Evolutionary conservation across 2,888 invertebrate genomes (phyloP), one percentile per base, ranked within the genome.

Genomic region (Dimorphilus gyrociliatus): DNA sequence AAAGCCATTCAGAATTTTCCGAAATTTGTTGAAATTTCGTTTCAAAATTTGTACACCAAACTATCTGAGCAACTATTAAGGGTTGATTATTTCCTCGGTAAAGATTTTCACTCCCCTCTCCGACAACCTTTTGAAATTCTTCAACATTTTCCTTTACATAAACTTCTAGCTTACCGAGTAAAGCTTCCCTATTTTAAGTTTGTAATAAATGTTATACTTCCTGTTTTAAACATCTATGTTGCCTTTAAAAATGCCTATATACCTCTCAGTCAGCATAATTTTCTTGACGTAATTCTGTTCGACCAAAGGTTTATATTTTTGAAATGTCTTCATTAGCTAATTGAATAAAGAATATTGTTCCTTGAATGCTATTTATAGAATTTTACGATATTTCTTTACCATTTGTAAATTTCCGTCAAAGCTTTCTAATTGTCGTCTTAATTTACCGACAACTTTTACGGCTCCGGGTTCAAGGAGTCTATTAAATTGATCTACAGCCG

Each of bases 301-400:
- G 34, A 92, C 76, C 8, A 94, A 65, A 14, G 81, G 78, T 38
- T 79, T 75, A 63, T 88, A 92, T 41, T 81, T 73, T 42, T 78
- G 77, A 56, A 90, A 86, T 51, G 90, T 86, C 50, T 81, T 75
- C 30, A 86, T 65, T 43, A 84, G 70, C 77, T 81, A 58, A 29
- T 69, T 66, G 19, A n/a, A n/a, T n/a, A n/a, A n/a, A n/a, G n/a
- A n/a, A n/a, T n/a, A n/a, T n/a, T n/a, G n/a, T n/a, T n/a, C n/a
- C n/a, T n/a, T n/a, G n/a, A n/a, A n/a, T n/a, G n/a, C n/a, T n/a
- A n/a, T n/a, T n/a, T n/a, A n/a, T n/a, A n/a, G n/a, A n/a, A n/a
- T n/a, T n/a, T n/a, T n/a, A n/a, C n/a, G n/a, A n/a, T n/a, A n/a
- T n/a, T n/a, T n/a, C n/a, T n/a, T n/a, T n/a, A n/a, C n/a, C n/a